phyloP scores from a whole-genome alignment of 2,888 invertebrate genomes.

The Melolontha melolontha region DNA sequence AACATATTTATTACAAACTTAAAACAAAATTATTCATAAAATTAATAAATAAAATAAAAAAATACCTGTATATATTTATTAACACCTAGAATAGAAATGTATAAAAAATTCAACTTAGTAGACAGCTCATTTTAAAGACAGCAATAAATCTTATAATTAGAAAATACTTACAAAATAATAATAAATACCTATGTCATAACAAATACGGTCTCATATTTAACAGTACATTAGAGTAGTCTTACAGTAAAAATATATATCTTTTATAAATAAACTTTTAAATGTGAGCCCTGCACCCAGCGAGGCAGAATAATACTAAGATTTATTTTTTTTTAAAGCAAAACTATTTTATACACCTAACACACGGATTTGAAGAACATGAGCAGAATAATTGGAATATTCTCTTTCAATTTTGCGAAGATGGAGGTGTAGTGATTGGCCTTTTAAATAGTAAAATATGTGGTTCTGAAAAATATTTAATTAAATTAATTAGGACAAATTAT shows the following conservation, averaged over 20 bases:
- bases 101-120: too few species aligned
- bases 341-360: not conserved
- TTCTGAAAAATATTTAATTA: constrained; percentile 70
- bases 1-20: too few species aligned
- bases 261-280: constrained; percentile 33
- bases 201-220: constrained; percentile 24
- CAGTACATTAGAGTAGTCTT: constrained; percentile 7
- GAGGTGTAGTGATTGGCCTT: constrained; percentile 74
- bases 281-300: constrained; percentile 26
- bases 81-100: too few species aligned
- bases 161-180: constrained; percentile 5
- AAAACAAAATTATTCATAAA: too few species aligned
- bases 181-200: constrained; percentile 11
- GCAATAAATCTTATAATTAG: too few species aligned
- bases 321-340: constrained; percentile 14
- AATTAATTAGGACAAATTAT: not conserved
- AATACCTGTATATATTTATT: too few species aligned
- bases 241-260: constrained; percentile 20
- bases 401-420: constrained; percentile 49
- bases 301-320: constrained; percentile 28
- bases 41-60: too few species aligned
- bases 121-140: too few species aligned
- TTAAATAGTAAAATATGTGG: constrained; percentile 92
- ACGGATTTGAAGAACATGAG: too few species aligned
- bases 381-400: too few species aligned